Percentiles rank a stretch among this genome's conserved stretches.
Evolutionary conservation across 1,140 invertebrate species (phyloP).

Genomic region (Heliconius congener): DNA sequence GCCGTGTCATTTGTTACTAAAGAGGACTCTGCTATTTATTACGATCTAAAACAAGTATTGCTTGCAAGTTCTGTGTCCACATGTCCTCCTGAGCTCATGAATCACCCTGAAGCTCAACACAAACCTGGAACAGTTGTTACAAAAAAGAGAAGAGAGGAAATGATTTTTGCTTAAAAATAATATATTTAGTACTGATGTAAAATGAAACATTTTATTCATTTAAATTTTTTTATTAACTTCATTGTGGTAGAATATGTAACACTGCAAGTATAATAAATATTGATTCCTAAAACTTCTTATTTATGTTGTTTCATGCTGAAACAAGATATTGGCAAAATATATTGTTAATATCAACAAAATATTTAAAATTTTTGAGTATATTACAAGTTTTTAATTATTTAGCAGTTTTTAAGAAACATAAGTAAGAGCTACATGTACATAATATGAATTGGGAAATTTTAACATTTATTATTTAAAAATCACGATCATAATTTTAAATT

Average conservation of each 20-base stretch:
- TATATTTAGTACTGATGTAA: neutral
- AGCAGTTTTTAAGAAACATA: too few species aligned
- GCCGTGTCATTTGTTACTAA: slow-evolving; percentile 98
- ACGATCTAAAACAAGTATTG: slow-evolving; percentile 97
- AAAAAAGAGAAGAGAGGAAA: slow-evolving; percentile 96
- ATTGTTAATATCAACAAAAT: too few species aligned
- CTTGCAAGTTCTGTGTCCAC: slow-evolving; percentile 95
- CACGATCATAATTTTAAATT: too few species aligned
- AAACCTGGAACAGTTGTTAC: slow-evolving; percentile 98
- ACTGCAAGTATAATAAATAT: slow-evolving; percentile 45
- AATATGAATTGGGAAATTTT: too few species aligned
- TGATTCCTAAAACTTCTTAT: slow-evolving; percentile 37
- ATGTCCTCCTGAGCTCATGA: slow-evolving; percentile 97
- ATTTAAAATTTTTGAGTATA: too few species aligned
- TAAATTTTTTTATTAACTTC: slow-evolving; percentile 33
- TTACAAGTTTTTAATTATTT: too few species aligned
- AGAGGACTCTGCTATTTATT: slow-evolving; percentile 97
- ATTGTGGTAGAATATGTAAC: slow-evolving; percentile 33
- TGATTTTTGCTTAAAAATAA: slow-evolving; percentile 90
- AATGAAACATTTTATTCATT: slow-evolving; percentile 8
- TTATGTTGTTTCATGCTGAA: neutral
- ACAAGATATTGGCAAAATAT: too few species aligned
- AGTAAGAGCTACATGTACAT: too few species aligned
- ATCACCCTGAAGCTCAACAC: slow-evolving; percentile 99
- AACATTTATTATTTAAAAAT: too few species aligned